Conservation (phyloP, 2,888 invertebrate species). For the Colletes collaris region DNA sequence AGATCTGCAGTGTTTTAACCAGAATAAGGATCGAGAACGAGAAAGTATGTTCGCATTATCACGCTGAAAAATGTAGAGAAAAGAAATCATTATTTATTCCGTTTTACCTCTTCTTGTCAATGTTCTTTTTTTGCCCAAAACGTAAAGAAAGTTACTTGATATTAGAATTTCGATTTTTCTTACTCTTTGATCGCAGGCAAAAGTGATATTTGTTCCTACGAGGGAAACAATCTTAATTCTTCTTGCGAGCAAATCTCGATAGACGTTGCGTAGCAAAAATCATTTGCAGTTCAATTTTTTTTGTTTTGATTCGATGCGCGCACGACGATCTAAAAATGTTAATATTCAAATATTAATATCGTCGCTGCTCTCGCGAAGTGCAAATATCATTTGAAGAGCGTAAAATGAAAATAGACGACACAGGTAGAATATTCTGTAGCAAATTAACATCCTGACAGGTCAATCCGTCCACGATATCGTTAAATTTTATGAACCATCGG, state of each 20-base stretch:
- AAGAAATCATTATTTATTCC: not conserved
- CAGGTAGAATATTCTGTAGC: conserved; percentile 35
- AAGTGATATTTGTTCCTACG: no score
- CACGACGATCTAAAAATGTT: conserved; percentile 32
- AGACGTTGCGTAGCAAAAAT: no score
- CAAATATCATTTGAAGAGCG: conserved; percentile 47
- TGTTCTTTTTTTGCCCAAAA: no score
- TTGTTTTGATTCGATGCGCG: not conserved
- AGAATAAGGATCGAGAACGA: conserved; percentile 48
- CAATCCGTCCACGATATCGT: conserved; percentile 6
- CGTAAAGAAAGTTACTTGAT: no score
- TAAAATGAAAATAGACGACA: conserved; percentile 36
- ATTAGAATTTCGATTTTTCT: no score
- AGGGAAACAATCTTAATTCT: conserved; percentile 23
- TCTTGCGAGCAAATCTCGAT: conserved; percentile 18
- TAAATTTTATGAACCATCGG: conserved; percentile 19
- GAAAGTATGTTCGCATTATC: conserved; percentile 36
- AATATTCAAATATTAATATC: conserved; percentile 40
- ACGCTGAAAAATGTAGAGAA: conserved; percentile 30
- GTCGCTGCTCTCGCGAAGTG: conserved; percentile 14
- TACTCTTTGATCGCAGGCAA: no score
- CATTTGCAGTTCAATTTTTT: conserved; percentile 2
- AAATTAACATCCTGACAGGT: conserved; percentile 20
- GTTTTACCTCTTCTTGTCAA: no score
- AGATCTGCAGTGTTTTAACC: conserved; percentile 61